Conservation (phyloP, 2,888 invertebrate species). For the Caenorhabditis auriculariae region DNA sequence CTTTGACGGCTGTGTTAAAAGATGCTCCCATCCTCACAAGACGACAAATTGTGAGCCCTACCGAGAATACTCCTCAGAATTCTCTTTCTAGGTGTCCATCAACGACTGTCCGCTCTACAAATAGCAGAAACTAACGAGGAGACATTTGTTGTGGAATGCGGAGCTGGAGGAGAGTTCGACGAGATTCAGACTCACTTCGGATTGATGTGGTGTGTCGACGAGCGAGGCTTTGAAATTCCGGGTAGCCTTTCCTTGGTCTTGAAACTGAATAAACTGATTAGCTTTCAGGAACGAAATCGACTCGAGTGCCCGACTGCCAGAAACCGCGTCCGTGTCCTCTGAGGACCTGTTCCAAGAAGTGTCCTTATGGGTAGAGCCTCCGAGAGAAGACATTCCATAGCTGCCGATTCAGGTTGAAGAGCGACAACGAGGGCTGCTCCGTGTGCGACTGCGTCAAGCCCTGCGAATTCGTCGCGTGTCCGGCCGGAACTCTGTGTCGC, state of each 20-base stretch:
- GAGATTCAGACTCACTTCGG: slow-evolving; percentile 46
- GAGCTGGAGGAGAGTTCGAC: slow-evolving; percentile 37
- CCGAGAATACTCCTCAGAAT: too few species aligned
- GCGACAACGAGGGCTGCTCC: slow-evolving; percentile 53
- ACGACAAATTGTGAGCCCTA: slow-evolving; percentile 23
- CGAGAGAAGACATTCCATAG: too few species aligned
- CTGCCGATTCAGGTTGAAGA: slow-evolving; percentile 34
- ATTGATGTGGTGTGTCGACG: slow-evolving; percentile 57
- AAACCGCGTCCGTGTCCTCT: slow-evolving; percentile 41
- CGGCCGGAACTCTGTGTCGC: slow-evolving; percentile 49
- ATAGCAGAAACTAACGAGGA: slow-evolving; percentile 4
- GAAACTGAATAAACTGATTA: neutral
- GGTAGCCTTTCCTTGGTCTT: slow-evolving; percentile 29
- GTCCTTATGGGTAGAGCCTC: slow-evolving; percentile 36
- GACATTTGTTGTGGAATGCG: slow-evolving; percentile 43
- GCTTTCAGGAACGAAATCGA: slow-evolving; percentile 29
- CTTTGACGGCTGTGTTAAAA: slow-evolving; percentile 51
- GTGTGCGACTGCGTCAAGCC: slow-evolving; percentile 51
- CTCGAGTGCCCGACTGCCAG: slow-evolving; percentile 40
- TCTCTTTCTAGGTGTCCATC: slow-evolving; percentile 25
- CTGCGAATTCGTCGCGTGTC: slow-evolving; percentile 49
- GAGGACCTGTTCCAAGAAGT: slow-evolving; percentile 38
- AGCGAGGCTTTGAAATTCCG: slow-evolving; percentile 44
- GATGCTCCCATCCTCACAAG: slow-evolving; percentile 41
- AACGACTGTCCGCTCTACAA: slow-evolving; percentile 13